phyloP scores from a whole-genome alignment of 1,140 invertebrate species.

The Glossosoma conforme region DNA sequence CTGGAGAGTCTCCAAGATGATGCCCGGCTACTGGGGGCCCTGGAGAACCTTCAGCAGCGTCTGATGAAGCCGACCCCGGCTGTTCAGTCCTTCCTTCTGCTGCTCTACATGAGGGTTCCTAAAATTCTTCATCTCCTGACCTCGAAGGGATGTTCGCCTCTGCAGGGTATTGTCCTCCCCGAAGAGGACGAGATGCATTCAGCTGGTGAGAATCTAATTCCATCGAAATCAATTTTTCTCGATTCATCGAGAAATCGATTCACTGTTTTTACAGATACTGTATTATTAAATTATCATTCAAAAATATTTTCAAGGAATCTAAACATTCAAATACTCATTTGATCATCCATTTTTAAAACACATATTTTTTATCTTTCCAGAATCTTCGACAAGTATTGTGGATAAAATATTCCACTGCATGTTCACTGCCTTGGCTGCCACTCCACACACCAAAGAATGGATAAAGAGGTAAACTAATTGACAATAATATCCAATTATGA shows the following conservation, averaged over 20 bases:
- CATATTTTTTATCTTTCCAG: constrained; percentile 28
- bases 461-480: constrained; percentile 36
- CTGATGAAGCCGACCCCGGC: constrained; percentile 34
- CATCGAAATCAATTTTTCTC: no score
- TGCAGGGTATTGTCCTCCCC: constrained; percentile 13
- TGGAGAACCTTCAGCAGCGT: constrained; percentile 41
- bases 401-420: constrained; percentile 78
- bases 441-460: constrained; percentile 49
- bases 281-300: no score
- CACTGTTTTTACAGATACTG: no score
- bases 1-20: constrained; percentile 62
- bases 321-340: no score
- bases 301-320: no score
- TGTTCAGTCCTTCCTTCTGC: constrained; percentile 49
- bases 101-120: constrained; percentile 56
- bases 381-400: constrained; percentile 53
- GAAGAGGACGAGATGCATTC: constrained; percentile 21
- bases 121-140: constrained; percentile 43
- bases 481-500: no score
- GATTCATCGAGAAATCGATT: no score
- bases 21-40: constrained; percentile 48
- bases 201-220: constrained; percentile 14
- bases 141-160: constrained; percentile 36
- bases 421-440: constrained; percentile 68
- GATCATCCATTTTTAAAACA: no score